phyloP scores from a whole-genome alignment of 30 jellyfish, hydroid and myxozoan genomes.

The Cassiopea xamachana region DNA sequence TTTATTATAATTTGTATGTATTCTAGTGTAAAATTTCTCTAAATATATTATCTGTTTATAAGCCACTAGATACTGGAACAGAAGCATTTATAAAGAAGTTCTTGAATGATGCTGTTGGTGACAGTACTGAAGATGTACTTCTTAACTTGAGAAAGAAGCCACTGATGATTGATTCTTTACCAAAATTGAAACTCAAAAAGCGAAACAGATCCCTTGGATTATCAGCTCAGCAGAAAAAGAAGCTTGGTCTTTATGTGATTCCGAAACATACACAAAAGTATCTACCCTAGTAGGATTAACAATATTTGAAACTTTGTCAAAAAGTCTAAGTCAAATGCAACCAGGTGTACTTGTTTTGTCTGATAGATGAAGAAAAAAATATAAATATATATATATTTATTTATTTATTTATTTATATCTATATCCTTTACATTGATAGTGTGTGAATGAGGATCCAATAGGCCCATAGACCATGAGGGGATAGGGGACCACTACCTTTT shows the following conservation, averaged over 20 bases:
- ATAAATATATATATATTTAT: too few relatives aligned
- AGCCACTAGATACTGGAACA: conserved; percentile 51
- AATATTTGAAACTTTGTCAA: too few relatives aligned
- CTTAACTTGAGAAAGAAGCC: conserved; percentile 59
- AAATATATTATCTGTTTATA: background rate
- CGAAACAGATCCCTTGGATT: conserved; percentile 40
- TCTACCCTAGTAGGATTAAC: background rate
- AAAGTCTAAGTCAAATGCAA: too few relatives aligned
- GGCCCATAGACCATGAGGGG: too few relatives aligned
- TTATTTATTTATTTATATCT: too few relatives aligned
- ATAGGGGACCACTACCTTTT: too few relatives aligned
- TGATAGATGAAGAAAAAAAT: too few relatives aligned
- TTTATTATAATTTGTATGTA: too few relatives aligned
- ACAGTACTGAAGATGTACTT: conserved; percentile 21
- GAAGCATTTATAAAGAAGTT: conserved; percentile 35
- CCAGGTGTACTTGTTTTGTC: too few relatives aligned
- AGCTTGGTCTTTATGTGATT: conserved; percentile 60
- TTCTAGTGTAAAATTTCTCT: too few relatives aligned
- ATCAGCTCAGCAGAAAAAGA: conserved; percentile 58
- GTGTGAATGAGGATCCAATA: too few relatives aligned
- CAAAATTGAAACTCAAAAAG: conserved; percentile 31
- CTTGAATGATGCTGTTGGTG: conserved; percentile 56
- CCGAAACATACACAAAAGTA: conserved; percentile 74
- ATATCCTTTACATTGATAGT: too few relatives aligned
- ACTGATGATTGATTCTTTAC: conserved; percentile 74